Evolutionary conservation across 2,888 invertebrate species (phyloP).

Genomic region (Eurytoma adleriae): DNA sequence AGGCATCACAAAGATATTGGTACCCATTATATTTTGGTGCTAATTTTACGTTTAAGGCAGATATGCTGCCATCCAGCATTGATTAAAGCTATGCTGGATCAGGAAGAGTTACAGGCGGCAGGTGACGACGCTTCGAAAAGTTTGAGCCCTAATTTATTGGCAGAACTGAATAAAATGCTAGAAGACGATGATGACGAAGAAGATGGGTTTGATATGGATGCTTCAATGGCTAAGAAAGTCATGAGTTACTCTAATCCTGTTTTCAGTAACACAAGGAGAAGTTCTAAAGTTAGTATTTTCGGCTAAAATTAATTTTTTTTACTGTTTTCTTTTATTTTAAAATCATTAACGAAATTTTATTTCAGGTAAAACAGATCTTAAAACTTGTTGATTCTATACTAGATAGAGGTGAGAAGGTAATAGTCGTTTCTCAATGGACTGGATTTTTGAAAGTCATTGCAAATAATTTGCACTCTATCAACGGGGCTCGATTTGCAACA

Average conservation of each 20-base stretch:
- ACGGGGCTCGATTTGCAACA: slow-evolving; percentile 2
- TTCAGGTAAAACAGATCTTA: slow-evolving; percentile 42
- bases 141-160: not conserved
- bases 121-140: not conserved
- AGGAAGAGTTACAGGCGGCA: slow-evolving; percentile 9
- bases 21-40: slow-evolving; percentile 33
- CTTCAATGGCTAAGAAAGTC: not conserved
- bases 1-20: slow-evolving; percentile 19
- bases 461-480: not conserved
- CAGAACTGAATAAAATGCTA: slow-evolving; percentile 9
- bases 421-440: slow-evolving; percentile 52
- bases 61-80: slow-evolving; percentile 52
- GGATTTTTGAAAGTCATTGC: slow-evolving; percentile 38
- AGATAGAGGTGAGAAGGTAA: slow-evolving; percentile 47
- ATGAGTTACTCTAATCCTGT: slow-evolving; percentile 37
- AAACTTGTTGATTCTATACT: slow-evolving; percentile 21
- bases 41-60: slow-evolving; percentile 50
- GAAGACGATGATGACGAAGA: slow-evolving; percentile 32
- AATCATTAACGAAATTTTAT: not conserved
- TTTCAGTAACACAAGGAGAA: slow-evolving; percentile 20
- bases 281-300: slow-evolving; percentile 44
- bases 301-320: not conserved
- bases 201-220: slow-evolving; percentile 14
- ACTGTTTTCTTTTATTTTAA: not conserved
- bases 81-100: slow-evolving; percentile 38